Conservation (phyloP, 2,113 vertebrate genomes). For the Pycnonotus jocosus region DNA sequence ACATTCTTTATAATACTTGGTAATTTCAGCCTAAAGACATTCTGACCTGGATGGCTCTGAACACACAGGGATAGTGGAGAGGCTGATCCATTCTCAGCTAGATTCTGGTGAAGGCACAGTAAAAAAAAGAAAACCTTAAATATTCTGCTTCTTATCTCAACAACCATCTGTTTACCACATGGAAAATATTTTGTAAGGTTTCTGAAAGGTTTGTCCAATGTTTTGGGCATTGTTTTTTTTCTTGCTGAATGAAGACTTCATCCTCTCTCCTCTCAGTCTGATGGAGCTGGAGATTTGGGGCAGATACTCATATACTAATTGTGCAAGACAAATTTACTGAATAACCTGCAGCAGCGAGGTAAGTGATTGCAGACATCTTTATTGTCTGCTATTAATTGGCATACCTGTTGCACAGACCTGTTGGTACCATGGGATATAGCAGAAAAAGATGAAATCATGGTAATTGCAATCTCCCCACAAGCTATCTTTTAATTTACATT, state of each 20-base stretch:
- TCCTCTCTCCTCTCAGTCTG: neutral
- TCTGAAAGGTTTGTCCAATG: neutral
- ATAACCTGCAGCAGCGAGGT: neutral
- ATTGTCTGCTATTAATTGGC: neutral
- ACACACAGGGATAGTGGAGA: neutral
- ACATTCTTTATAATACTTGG: neutral
- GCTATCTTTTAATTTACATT: slow-evolving; percentile 46
- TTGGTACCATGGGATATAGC: neutral
- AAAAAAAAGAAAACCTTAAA: neutral
- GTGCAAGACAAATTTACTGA: neutral
- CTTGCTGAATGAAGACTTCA: neutral
- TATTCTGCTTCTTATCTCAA: neutral
- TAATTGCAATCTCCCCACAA: neutral
- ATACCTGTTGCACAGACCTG: slow-evolving; percentile 43
- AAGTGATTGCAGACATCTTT: neutral
- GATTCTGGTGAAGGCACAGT: neutral
- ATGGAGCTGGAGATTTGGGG: neutral
- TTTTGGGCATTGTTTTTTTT: neutral
- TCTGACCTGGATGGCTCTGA: neutral
- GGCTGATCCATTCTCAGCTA: neutral
- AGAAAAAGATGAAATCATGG: slow-evolving; percentile 15
- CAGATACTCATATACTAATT: neutral
- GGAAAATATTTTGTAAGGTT: neutral
- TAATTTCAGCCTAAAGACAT: slow-evolving; percentile 16
- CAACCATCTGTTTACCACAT: neutral